Evolutionary conservation across 2,797 vertebrate species (phyloP).

Genomic region (Arctocebus calabarensis): DNA sequence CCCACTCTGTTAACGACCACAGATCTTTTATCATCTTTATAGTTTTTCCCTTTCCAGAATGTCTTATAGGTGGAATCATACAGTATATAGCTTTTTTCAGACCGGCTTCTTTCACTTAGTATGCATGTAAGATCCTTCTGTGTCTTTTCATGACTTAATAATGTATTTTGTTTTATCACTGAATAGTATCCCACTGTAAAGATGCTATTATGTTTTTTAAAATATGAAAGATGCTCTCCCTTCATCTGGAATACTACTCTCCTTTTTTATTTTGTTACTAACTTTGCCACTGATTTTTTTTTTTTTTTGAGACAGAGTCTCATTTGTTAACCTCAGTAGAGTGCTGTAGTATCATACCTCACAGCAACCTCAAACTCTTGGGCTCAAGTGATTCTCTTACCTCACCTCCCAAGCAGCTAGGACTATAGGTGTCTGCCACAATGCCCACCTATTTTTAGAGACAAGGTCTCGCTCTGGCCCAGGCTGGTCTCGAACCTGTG

Average conservation of each 20-base stretch:
- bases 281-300: not conserved
- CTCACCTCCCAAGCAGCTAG: too few relatives aligned
- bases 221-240: not conserved
- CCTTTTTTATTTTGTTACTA: not conserved
- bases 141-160: not conserved
- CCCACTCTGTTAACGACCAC: not conserved
- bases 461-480: too few relatives aligned
- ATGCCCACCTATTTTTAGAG: too few relatives aligned
- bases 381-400: too few relatives aligned
- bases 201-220: not conserved
- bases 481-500: too few relatives aligned
- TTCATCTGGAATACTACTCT: not conserved
- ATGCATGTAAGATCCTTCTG: not conserved
- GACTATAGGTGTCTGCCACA: too few relatives aligned
- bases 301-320: too few relatives aligned
- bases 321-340: too few relatives aligned
- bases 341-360: too few relatives aligned
- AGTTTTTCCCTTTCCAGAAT: conserved; percentile 17
- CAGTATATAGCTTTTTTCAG: not conserved
- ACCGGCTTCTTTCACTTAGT: not conserved
- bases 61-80: not conserved
- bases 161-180: not conserved
- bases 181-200: not conserved
- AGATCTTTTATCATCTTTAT: not conserved
- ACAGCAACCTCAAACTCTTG: too few relatives aligned